phyloP scores from a whole-genome alignment of 2,113 vertebrate species.

The Oxygymnocypris stewartii region DNA sequence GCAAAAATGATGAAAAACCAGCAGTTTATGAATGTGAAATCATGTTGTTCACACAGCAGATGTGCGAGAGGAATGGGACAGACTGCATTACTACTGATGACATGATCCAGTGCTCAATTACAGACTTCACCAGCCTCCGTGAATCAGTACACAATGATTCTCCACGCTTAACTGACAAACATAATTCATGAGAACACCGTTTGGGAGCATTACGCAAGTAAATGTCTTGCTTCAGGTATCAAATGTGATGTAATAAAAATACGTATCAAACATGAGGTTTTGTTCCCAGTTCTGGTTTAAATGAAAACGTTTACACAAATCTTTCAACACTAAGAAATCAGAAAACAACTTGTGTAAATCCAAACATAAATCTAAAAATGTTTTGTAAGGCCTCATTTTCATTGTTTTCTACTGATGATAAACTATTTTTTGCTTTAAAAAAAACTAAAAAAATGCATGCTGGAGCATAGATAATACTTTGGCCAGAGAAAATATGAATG shows the following conservation, averaged over 20 bases:
- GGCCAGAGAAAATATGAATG: neutral
- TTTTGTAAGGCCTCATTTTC: neutral
- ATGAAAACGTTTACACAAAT: slow-evolving; percentile 25
- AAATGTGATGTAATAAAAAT: slow-evolving; percentile 33
- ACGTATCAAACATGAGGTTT: slow-evolving; percentile 19
- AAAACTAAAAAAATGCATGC: neutral
- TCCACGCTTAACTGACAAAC: neutral
- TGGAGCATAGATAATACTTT: neutral
- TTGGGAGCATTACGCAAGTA: too few species aligned
- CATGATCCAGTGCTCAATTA: too few species aligned
- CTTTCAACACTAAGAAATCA: slow-evolving; percentile 58
- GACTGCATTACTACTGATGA: slow-evolving; percentile 65
- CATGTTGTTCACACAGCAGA: slow-evolving; percentile 64
- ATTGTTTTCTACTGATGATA: neutral
- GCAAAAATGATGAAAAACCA: neutral
- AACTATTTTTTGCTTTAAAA: slow-evolving; percentile 30
- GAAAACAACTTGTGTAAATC: slow-evolving; percentile 43
- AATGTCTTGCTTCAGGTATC: slow-evolving; percentile 13
- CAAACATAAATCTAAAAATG: neutral
- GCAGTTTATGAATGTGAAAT: neutral
- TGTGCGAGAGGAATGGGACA: slow-evolving; percentile 69
- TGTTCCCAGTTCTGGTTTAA: neutral
- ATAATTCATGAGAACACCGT: neutral
- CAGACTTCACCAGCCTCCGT: neutral
- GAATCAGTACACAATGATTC: neutral